Percentiles rank a stretch among this genome's conserved stretches.
These are phyloP conservation scores for Ormyrus rosae DNA, from an alignment of 2,888 invertebrate species.

Conservation along the genomic window DNA sequence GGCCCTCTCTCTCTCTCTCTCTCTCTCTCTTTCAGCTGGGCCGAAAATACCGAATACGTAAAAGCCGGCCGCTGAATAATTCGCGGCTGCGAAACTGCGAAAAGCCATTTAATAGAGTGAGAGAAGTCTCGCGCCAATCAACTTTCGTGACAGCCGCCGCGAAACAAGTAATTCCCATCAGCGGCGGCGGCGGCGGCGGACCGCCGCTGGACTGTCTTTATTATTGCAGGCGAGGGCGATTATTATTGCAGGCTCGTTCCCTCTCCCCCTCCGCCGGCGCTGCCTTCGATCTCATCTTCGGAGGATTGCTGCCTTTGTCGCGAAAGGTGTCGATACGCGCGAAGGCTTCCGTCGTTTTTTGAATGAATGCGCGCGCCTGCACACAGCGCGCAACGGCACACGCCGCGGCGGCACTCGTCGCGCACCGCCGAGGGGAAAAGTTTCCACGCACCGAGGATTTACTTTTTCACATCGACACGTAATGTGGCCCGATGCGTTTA, in stretches of 20 bases:
- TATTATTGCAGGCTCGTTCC: constrained; percentile 12
- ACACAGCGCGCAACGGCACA: background rate
- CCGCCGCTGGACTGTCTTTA: constrained; percentile 24
- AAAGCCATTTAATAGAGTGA: constrained; percentile 67
- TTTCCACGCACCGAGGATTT: too few species aligned
- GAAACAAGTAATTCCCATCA: constrained; percentile 74
- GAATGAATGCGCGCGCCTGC: background rate
- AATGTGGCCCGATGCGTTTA: too few species aligned
- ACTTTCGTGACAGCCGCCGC: constrained; percentile 68
- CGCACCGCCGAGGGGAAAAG: too few species aligned
- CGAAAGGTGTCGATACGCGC: background rate
- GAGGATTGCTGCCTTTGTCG: background rate
- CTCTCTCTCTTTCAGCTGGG: constrained; percentile 6
- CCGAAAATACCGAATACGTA: constrained; percentile 14
- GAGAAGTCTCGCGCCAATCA: constrained; percentile 67
- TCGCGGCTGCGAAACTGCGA: constrained; percentile 58
- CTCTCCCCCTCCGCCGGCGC: too few species aligned
- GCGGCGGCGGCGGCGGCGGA: constrained; percentile 34
- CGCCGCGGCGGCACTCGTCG: background rate
- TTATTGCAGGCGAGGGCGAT: constrained; percentile 34
- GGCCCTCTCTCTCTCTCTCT: too few species aligned
- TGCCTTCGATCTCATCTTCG: constrained; percentile 16
- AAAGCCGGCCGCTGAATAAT: constrained; percentile 58
- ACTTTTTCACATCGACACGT: too few species aligned
- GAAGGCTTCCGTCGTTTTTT: background rate